phyloP scores from a whole-genome alignment of 2,113 vertebrate species.

The Monopterus albus region DNA sequence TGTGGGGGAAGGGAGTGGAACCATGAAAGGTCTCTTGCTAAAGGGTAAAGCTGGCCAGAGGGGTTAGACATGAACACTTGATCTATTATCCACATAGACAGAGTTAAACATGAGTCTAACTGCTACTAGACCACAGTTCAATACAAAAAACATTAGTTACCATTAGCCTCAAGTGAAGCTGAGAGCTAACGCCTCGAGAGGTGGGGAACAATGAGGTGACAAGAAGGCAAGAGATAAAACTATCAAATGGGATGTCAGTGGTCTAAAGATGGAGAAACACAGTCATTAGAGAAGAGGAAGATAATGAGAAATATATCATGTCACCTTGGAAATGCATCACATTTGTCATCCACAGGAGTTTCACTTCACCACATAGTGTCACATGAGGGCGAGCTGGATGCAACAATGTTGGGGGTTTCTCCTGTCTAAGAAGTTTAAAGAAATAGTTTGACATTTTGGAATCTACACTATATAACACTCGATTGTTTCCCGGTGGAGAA shows the following conservation, averaged over 20 bases:
- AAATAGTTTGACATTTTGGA: background rate
- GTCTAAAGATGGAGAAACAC: constrained; percentile 2
- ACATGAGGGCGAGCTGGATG: background rate
- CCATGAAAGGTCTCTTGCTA: constrained; percentile 50
- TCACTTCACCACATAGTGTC: background rate
- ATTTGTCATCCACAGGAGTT: constrained; percentile 1
- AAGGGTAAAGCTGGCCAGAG: constrained; percentile 39
- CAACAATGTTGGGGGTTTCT: background rate
- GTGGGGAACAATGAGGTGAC: constrained; percentile 15
- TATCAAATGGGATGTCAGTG: constrained; percentile 15
- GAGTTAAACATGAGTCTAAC: constrained; percentile 38
- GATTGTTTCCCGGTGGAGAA: no score
- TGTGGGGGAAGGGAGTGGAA: constrained; percentile 41
- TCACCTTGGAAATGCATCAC: constrained; percentile 27
- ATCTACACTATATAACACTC: no score
- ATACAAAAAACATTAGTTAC: constrained; percentile 66
- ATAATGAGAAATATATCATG: constrained; percentile 27
- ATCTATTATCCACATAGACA: constrained; percentile 25
- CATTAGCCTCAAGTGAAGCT: constrained; percentile 57
- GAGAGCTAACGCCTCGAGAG: constrained; percentile 21
- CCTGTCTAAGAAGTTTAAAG: background rate
- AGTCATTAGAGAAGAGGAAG: background rate
- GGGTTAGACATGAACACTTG: constrained; percentile 47
- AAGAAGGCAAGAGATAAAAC: constrained; percentile 20
- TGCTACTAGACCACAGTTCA: constrained; percentile 48